phyloP scores from a whole-genome alignment of 1,140 invertebrate species.

The Melitaea cinxia region DNA sequence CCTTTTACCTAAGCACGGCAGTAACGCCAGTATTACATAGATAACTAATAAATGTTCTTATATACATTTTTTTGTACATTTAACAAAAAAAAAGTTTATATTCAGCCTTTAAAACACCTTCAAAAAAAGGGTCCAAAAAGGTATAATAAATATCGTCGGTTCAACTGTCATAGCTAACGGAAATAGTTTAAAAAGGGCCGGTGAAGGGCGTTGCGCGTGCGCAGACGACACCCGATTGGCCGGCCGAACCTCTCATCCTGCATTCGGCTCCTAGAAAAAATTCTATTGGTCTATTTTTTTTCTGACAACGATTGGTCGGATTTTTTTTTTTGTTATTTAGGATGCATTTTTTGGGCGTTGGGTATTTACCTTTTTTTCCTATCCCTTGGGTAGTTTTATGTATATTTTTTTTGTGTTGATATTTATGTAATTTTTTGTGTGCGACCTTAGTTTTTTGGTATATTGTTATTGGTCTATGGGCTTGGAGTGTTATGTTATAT shows the following conservation, averaged over 20 bases:
- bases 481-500: slow-evolving; percentile 8
- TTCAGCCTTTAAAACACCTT: no score
- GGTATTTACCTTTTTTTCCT: no score
- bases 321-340: slow-evolving; percentile 38
- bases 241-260: slow-evolving; percentile 35
- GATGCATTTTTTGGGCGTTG: slow-evolving; percentile 23
- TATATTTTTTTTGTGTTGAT: slow-evolving; percentile 8
- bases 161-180: neutral
- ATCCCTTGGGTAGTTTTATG: slow-evolving; percentile 11
- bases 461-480: slow-evolving; percentile 9
- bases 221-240: slow-evolving; percentile 40
- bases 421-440: slow-evolving; percentile 18
- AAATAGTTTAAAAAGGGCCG: slow-evolving; percentile 6
- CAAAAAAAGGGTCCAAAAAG: no score
- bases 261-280: slow-evolving; percentile 45
- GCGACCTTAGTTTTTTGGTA: neutral
- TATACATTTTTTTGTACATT: no score
- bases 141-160: neutral
- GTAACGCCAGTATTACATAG: no score
- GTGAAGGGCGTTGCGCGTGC: slow-evolving; percentile 32
- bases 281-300: slow-evolving; percentile 52
- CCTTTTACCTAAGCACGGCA: no score
- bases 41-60: no score
- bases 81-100: no score
- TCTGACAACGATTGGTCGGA: slow-evolving; percentile 29